Percentiles rank a stretch among this genome's conserved stretches.
Conservation (phyloP, 1,140 invertebrate genomes). For the Geopemphigus sp. region DNA sequence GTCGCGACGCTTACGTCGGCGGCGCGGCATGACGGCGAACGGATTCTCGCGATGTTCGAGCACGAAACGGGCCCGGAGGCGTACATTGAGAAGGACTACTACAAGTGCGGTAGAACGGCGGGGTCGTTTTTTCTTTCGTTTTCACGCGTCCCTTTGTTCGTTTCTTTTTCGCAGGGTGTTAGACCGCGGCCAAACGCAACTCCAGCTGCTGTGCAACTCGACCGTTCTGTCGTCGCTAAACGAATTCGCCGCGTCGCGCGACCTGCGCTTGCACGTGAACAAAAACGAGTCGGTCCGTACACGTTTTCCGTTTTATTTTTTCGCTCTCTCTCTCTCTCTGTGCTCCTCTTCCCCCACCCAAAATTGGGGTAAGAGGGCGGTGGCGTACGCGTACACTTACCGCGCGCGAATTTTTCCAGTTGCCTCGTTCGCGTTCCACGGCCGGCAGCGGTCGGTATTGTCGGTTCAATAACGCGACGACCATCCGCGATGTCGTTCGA, state of each 20-base stretch:
- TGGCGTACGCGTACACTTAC: too few relatives aligned
- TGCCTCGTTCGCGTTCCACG: not conserved
- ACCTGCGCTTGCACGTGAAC: not conserved
- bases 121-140: too few relatives aligned
- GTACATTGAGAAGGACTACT: too few relatives aligned
- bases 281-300: constrained; percentile 8
- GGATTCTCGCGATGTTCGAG: too few relatives aligned
- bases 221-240: not conserved
- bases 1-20: not conserved
- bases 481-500: not conserved
- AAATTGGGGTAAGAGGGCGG: too few relatives aligned
- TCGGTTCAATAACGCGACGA: not conserved
- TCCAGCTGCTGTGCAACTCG: constrained; percentile 6
- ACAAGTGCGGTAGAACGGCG: too few relatives aligned
- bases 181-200: not conserved
- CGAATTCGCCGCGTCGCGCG: not conserved
- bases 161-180: not conserved
- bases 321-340: too few relatives aligned
- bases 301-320: too few relatives aligned
- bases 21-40: too few relatives aligned
- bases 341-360: too few relatives aligned
- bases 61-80: not conserved
- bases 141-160: too few relatives aligned
- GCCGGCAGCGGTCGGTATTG: not conserved
- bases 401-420: not conserved